These are phyloP conservation scores for Rhodophaea formosa DNA, from an alignment of 2,888 invertebrate genomes.

Conservation along the genomic window DNA sequence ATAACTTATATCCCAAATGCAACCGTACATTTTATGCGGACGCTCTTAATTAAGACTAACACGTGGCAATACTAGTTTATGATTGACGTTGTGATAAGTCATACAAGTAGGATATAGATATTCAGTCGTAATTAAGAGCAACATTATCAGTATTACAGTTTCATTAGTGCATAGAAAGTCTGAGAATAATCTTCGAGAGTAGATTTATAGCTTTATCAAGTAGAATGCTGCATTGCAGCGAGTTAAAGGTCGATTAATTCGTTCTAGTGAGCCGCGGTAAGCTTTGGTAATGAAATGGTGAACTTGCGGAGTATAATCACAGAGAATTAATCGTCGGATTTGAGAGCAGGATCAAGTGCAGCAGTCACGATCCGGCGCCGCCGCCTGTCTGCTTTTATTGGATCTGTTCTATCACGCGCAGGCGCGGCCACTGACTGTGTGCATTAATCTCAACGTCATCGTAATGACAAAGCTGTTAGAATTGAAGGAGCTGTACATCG, in stretches of 20 bases:
- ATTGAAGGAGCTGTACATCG: slow-evolving; percentile 21
- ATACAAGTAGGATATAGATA: slow-evolving; percentile 18
- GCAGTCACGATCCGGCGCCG: slow-evolving; percentile 32
- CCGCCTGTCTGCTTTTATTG: slow-evolving; percentile 33
- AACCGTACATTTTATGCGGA: slow-evolving; percentile 1
- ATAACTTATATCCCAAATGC: neutral
- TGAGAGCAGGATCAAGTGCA: slow-evolving; percentile 36
- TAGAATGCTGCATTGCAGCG: neutral
- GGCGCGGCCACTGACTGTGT: slow-evolving; percentile 32
- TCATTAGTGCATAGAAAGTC: slow-evolving; percentile 8
- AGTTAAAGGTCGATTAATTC: slow-evolving; percentile 21
- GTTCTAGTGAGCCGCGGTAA: slow-evolving; percentile 22
- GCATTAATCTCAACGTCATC: slow-evolving; percentile 30
- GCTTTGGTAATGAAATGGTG: slow-evolving; percentile 45
- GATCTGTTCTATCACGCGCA: slow-evolving; percentile 47
- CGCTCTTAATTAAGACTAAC: slow-evolving; percentile 2
- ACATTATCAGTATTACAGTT: neutral
- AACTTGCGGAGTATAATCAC: slow-evolving; percentile 44
- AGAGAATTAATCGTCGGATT: slow-evolving; percentile 44
- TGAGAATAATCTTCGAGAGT: neutral
- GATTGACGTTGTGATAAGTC: slow-evolving; percentile 33
- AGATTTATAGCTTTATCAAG: slow-evolving; percentile 19
- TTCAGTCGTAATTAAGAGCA: slow-evolving; percentile 10
- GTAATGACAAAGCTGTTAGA: slow-evolving; percentile 42
- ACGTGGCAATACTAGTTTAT: slow-evolving; percentile 28